A percentile compares a stretch with the other conserved stretches of the same genome.
phyloP scores from a whole-genome alignment of 64 coral and sea anemone genomes.

The Exaiptasia diaphana region DNA sequence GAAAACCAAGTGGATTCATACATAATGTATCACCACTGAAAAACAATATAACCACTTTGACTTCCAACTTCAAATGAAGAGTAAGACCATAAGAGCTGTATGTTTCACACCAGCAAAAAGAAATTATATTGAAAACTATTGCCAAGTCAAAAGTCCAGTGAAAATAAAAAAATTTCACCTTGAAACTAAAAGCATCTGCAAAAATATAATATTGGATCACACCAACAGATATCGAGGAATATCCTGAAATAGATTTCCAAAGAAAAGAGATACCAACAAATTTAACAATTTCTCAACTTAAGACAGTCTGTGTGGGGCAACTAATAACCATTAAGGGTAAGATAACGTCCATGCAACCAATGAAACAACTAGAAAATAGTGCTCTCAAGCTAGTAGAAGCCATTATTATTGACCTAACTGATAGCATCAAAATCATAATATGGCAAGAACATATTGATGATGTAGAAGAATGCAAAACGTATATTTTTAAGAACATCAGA shows the following conservation, averaged over 20 bases:
- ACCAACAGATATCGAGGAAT: conserved; percentile 5
- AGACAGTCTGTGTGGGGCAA: conserved; percentile 8
- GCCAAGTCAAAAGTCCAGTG: conserved; percentile 28
- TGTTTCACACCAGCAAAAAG: conserved; percentile 32
- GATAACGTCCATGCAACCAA: not conserved
- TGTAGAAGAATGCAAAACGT: conserved; percentile 48
- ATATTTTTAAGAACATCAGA: conserved; percentile 52
- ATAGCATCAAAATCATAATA: conserved; percentile 23
- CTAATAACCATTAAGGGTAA: conserved; percentile 54
- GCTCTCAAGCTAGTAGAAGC: conserved; percentile 11
- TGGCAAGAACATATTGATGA: conserved; percentile 16
- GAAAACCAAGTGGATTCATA: not conserved
- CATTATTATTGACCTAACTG: conserved; percentile 32
- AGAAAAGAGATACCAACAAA: conserved; percentile 35
- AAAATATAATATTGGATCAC: conserved; percentile 33
- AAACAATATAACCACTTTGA: not conserved
- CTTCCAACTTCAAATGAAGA: conserved; percentile 8
- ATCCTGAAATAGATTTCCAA: conserved; percentile 12
- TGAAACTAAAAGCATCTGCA: conserved; percentile 19
- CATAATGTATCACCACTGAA: conserved; percentile 3
- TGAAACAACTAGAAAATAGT: conserved; percentile 32
- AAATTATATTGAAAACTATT: not conserved
- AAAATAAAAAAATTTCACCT: conserved; percentile 23
- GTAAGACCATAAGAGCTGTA: conserved; percentile 16
- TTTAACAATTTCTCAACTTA: not conserved